Conservation (phyloP, 2,888 invertebrate genomes). For the Anthoptus insignis region DNA sequence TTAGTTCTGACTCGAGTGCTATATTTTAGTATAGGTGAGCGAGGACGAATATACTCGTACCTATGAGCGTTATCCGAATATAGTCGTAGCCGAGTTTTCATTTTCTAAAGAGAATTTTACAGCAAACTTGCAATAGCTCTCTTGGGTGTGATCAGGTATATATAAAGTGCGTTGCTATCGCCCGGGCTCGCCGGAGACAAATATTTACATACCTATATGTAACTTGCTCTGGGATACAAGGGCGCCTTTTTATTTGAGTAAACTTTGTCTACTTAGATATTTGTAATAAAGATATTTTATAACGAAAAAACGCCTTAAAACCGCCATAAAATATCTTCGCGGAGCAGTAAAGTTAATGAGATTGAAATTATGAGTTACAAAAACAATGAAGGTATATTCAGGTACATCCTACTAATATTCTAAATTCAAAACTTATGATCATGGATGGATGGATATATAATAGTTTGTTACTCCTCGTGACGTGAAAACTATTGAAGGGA, state of each 20-base stretch:
- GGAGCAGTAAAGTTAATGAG: slow-evolving; percentile 5
- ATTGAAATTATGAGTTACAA: neutral
- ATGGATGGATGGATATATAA: too few species aligned
- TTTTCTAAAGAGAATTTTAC: slow-evolving; percentile 29
- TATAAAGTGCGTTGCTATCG: slow-evolving; percentile 70
- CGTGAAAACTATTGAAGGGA: too few species aligned
- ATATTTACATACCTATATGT: slow-evolving; percentile 42
- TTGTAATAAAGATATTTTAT: slow-evolving; percentile 12
- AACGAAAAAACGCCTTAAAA: slow-evolving; percentile 1
- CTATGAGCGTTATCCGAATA: too few species aligned
- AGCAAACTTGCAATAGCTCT: slow-evolving; percentile 66
- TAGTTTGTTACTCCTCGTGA: too few species aligned
- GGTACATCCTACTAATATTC: too few species aligned
- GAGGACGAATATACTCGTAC: slow-evolving; percentile 59
- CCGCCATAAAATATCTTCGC: neutral
- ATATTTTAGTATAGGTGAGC: slow-evolving; percentile 67
- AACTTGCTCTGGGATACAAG: slow-evolving; percentile 3
- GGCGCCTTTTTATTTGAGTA: slow-evolving; percentile 1
- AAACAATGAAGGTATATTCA: neutral
- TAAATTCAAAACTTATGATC: too few species aligned
- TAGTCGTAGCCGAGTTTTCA: too few species aligned
- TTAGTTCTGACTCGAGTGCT: slow-evolving; percentile 35
- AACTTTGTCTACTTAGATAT: slow-evolving; percentile 4
- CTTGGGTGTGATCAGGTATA: slow-evolving; percentile 71
- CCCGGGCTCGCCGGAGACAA: slow-evolving; percentile 63